phyloP scores from a whole-genome alignment of 1,140 invertebrate species.

The Euschistus heros region DNA sequence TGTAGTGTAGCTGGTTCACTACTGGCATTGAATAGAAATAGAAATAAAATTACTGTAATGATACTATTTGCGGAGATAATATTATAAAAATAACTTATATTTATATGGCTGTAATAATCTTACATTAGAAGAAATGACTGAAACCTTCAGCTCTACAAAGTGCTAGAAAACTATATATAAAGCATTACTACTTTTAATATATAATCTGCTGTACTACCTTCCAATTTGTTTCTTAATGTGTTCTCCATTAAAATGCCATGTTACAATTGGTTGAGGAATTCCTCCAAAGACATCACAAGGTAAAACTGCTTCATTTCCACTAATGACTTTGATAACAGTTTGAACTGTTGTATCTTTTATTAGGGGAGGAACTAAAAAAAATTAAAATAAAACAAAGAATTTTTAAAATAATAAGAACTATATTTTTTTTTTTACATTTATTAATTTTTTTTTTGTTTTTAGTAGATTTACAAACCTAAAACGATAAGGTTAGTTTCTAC shows the following conservation, averaged over 20 bases:
- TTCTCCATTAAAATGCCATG: constrained; percentile 27
- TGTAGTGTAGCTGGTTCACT: constrained; percentile 2
- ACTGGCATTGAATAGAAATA: not conserved
- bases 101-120: not conserved
- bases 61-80: too few species aligned
- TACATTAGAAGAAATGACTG: too few species aligned
- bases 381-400: too few species aligned
- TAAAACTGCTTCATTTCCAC: constrained; percentile 21
- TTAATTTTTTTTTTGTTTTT: too few species aligned
- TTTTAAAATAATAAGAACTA: too few species aligned
- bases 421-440: too few species aligned
- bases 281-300: constrained; percentile 25
- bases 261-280: constrained; percentile 24
- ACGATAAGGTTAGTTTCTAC: constrained; percentile 19
- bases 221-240: constrained; percentile 12
- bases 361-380: constrained; percentile 5
- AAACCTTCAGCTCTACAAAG: too few species aligned
- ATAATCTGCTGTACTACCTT: not conserved
- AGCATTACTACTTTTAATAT: not conserved
- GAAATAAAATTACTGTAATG: not conserved
- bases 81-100: not conserved
- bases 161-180: too few species aligned
- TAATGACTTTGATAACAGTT: constrained; percentile 14
- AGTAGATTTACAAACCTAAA: not conserved
- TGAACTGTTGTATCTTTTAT: not conserved